Evolutionary conservation across 2,113 vertebrate genomes (phyloP), one percentile per base, ranked within the genome.

Genomic region (Elephantulus edwardii): DNA sequence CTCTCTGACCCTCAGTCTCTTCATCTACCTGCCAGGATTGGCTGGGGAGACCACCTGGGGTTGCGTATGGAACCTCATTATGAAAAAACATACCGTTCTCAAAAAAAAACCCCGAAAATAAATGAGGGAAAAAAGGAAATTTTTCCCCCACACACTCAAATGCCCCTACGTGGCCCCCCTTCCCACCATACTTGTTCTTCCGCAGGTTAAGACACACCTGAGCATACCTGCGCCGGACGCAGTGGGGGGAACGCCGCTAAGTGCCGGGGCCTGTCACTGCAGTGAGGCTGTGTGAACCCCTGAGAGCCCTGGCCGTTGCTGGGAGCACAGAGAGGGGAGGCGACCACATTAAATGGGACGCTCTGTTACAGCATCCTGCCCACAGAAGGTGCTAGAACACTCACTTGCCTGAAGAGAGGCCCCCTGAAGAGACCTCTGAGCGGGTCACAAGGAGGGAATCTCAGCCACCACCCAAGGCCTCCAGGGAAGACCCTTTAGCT

Each of bases 341-440:
- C 48, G 48, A 50, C 3, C 0, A 72, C 71, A 91, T 28, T 14
- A 33, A 54, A 62, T 5, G 38, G 64, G 68, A 46, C 3, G 33
- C 46, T 56, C 11, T 38, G 28, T 26, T 11, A 60, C 12, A 33
- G 78, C 4, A 22, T 30, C 50, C 46, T 26, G 62, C 48, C 38
- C 9, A n/a, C 0, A 12, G n/a, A 50, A 3, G 16, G 6, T 14
- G 3, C 30, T n/a, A 28, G 35, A 8, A 19, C 19, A 16, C 13
- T 28, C 22, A 42, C 33, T n/a, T n/a, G n/a, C n/a, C n/a, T n/a
- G n/a, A 22, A 19, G 8, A 33, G 71, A 48, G 24, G 62, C 7
- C 46, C 35, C 87, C 28, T 58, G 2, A 68, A 13, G 0, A 64
- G 33, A 46, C 30, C 30, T 26, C 26, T n/a, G 42, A 80, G 33